Evolutionary conservation across 1,140 invertebrate genomes (phyloP).

Genomic region (Heliothis virescens): DNA sequence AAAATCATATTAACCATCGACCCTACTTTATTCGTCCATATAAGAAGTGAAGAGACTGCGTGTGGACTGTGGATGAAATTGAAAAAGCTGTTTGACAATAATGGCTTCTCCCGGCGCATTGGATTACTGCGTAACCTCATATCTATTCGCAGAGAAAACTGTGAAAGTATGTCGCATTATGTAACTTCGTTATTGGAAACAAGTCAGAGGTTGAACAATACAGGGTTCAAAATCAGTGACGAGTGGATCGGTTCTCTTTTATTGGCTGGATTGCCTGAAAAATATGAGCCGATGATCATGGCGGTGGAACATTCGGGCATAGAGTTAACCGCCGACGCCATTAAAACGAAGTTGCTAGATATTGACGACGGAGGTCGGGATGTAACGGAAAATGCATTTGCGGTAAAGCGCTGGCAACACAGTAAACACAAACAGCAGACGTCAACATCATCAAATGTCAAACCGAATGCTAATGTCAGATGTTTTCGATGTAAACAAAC

Average conservation of each 20-base stretch:
- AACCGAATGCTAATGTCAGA: constrained; percentile 6
- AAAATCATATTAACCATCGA: too few species aligned
- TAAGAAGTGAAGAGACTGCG: too few species aligned
- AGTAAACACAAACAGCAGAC: background rate
- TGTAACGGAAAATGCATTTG: too few species aligned
- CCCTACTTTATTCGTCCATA: too few species aligned
- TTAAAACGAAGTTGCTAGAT: constrained; percentile 70
- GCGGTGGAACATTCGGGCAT: constrained; percentile 67
- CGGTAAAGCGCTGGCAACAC: too few species aligned
- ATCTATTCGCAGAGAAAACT: too few species aligned
- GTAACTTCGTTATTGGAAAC: constrained; percentile 37
- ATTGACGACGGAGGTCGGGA: constrained; percentile 44
- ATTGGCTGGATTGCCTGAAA: constrained; percentile 66
- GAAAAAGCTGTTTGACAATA: too few species aligned
- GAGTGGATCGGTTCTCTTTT: constrained; percentile 55
- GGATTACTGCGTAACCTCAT: too few species aligned
- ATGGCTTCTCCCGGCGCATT: too few species aligned
- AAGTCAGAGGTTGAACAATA: constrained; percentile 56
- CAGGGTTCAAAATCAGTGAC: background rate
- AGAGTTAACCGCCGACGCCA: constrained; percentile 63
- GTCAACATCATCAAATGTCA: constrained; percentile 15
- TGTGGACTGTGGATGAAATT: too few species aligned
- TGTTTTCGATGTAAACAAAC: background rate
- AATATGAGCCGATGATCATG: constrained; percentile 76
- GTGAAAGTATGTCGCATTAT: too few species aligned